Percentiles rank a stretch among this genome's conserved stretches.
Conservation (phyloP, 1,140 invertebrate species). For the Chymomyza costata region DNA sequence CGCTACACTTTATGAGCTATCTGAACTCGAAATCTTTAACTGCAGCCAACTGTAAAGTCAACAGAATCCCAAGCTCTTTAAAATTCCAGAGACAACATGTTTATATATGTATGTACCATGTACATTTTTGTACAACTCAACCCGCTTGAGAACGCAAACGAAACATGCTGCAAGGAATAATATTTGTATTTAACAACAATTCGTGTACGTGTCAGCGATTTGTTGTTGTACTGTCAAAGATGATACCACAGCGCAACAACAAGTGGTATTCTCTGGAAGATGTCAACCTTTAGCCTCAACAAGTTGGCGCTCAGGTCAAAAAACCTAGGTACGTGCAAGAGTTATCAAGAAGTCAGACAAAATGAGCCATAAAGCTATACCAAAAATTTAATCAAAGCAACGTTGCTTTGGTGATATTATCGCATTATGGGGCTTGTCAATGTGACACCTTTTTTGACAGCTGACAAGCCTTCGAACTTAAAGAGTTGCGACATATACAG, state of each 20-base stretch:
- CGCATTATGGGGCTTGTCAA: conserved; percentile 38
- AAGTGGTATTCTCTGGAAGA: too few species aligned
- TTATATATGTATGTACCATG: too few species aligned
- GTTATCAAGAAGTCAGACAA: conserved; percentile 8
- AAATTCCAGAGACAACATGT: conserved; percentile 45
- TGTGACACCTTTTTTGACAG: conserved; percentile 37
- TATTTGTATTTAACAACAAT: too few species aligned
- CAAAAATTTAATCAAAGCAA: conserved; percentile 14
- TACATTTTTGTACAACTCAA: too few species aligned
- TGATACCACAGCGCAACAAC: too few species aligned
- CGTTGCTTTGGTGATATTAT: conserved; percentile 43
- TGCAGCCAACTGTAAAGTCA: conserved; percentile 28
- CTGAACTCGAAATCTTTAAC: conserved; percentile 44
- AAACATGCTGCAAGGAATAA: conserved; percentile 7
- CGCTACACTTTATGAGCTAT: too few species aligned
- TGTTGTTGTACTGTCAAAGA: background rate
- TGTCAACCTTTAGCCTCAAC: too few species aligned
- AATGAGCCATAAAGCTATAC: conserved; percentile 34
- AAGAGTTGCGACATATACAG: too few species aligned
- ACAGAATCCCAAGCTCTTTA: conserved; percentile 45
- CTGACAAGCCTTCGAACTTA: conserved; percentile 7
- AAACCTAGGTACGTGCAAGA: too few species aligned
- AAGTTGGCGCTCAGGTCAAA: too few species aligned
- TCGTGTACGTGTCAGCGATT: conserved; percentile 20
- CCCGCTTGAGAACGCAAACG: background rate